Percentiles rank a stretch among this genome's conserved stretches.
phyloP scores from a whole-genome alignment of 2,797 vertebrate species.

The Platalea minor region DNA sequence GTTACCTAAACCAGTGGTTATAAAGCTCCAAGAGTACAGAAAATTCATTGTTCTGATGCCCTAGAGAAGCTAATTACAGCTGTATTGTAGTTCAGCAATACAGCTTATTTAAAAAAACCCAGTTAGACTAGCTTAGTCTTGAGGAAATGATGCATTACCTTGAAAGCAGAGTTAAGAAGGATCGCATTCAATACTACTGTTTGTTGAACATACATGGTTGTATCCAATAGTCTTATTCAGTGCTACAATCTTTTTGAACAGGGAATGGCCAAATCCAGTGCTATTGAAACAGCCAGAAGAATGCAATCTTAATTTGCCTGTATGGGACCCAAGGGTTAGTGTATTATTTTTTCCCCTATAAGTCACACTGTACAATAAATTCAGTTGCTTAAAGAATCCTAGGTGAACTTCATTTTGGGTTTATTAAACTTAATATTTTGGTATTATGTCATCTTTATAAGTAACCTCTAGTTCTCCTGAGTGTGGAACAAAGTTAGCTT shows the following conservation, averaged over 20 bases:
- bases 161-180: slow-evolving; percentile 51
- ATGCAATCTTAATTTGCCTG: slow-evolving; percentile 88
- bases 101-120: not conserved
- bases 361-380: slow-evolving; percentile 75
- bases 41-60: not conserved
- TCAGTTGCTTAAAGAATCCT: slow-evolving; percentile 59
- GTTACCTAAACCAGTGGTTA: not conserved
- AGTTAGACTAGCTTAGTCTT: not conserved
- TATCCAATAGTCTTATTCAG: slow-evolving; percentile 79
- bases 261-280: slow-evolving; percentile 91
- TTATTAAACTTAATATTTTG: slow-evolving; percentile 37
- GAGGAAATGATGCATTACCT: slow-evolving; percentile 13
- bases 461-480: slow-evolving; percentile 43
- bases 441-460: slow-evolving; percentile 17
- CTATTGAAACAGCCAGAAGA: slow-evolving; percentile 86
- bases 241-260: slow-evolving; percentile 83
- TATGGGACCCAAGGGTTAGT: slow-evolving; percentile 91
- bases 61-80: not conserved
- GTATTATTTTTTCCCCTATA: slow-evolving; percentile 81
- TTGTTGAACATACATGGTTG: slow-evolving; percentile 72
- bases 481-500: slow-evolving; percentile 40
- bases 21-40: not conserved
- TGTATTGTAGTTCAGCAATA: not conserved
- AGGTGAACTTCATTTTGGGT: slow-evolving; percentile 41
- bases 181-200: slow-evolving; percentile 68